Conservation (phyloP, 2,113 vertebrate species). For the Oreochromis niloticus region DNA sequence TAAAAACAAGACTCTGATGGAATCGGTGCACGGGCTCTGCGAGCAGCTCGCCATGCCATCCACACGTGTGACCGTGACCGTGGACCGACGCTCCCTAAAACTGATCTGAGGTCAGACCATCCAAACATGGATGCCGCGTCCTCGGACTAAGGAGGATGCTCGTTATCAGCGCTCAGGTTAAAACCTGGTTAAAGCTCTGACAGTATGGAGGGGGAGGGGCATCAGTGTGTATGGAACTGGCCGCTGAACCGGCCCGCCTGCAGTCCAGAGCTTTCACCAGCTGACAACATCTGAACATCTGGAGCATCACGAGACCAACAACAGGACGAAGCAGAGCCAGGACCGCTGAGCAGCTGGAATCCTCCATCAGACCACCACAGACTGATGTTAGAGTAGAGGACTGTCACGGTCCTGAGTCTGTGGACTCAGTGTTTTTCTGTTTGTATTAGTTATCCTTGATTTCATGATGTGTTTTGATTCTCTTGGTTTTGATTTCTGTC, state of each 20-base stretch:
- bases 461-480: no score
- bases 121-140: background rate
- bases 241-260: background rate
- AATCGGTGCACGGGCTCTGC: background rate
- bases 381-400: background rate
- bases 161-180: background rate
- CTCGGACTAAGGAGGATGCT: background rate
- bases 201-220: background rate
- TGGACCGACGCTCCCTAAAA: background rate
- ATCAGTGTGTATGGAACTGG: background rate
- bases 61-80: background rate
- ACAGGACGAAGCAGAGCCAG: background rate
- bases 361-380: background rate
- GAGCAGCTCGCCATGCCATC: rapidly evolving
- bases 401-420: no score
- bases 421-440: no score
- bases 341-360: background rate
- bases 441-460: no score
- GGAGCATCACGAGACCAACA: background rate
- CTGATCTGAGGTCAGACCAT: background rate
- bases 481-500: no score
- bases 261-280: no score
- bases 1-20: background rate
- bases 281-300: background rate
- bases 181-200: background rate